These are phyloP conservation scores for Echinops telfairi DNA, from an alignment of 2,113 vertebrate species.

Conservation along the genomic window DNA sequence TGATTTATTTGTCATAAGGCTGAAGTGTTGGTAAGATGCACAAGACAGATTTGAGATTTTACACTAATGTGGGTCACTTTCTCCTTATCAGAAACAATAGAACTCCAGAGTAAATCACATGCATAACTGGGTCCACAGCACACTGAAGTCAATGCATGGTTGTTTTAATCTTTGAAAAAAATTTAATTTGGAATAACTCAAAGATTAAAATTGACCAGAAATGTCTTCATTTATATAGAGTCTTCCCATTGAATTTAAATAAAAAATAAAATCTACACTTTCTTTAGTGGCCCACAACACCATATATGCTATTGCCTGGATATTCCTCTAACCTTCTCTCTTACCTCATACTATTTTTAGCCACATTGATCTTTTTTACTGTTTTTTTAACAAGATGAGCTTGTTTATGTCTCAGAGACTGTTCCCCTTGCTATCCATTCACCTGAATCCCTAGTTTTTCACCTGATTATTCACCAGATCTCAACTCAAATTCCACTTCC, in stretches of 20 bases:
- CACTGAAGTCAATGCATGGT: too few species aligned
- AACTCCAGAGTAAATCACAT: too few species aligned
- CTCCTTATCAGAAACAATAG: too few species aligned
- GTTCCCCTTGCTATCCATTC: background rate
- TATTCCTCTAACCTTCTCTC: background rate
- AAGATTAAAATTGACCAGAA: too few species aligned
- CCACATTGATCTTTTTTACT: background rate
- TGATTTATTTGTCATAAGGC: too few species aligned
- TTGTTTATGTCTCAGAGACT: background rate
- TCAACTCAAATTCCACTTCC: background rate
- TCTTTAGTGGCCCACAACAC: background rate
- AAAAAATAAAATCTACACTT: background rate
- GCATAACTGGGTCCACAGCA: too few species aligned
- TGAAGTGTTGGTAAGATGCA: too few species aligned
- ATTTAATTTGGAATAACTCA: too few species aligned
- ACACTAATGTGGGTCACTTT: too few species aligned
- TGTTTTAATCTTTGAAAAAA: too few species aligned
- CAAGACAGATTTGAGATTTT: too few species aligned
- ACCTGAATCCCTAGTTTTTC: background rate
- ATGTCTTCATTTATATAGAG: too few species aligned
- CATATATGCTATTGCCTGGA: background rate
- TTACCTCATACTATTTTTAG: conserved; percentile 7
- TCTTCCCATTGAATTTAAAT: background rate
- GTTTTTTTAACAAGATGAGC: background rate
- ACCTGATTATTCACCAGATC: background rate